phyloP scores from a whole-genome alignment of 2,888 invertebrate species.

The Thereva unica region DNA sequence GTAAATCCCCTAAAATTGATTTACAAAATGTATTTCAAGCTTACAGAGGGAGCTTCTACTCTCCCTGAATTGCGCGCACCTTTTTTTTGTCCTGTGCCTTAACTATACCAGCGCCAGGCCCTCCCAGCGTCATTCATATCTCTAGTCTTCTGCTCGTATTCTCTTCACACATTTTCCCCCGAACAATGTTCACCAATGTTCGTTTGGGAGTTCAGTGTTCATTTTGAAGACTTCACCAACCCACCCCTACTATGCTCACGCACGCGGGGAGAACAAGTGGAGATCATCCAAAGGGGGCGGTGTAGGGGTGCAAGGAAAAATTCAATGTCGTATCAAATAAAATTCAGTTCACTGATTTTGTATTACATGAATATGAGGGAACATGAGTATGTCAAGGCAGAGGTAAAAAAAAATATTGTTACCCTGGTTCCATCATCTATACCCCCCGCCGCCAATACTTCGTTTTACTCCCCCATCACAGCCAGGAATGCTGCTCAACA shows the following conservation, averaged over 20 bases:
- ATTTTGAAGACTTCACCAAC: constrained; percentile 19
- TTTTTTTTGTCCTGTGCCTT: constrained; percentile 7
- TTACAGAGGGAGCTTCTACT: constrained; percentile 4
- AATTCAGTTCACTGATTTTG: constrained; percentile 37
- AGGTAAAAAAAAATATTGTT: constrained; percentile 13
- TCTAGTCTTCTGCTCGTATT: neutral
- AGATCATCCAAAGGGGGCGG: too few species aligned
- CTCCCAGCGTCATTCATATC: neutral
- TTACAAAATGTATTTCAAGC: constrained; percentile 35
- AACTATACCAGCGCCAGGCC: neutral
- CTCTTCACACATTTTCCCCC: constrained; percentile 12
- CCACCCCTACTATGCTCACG: too few species aligned
- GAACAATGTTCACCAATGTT: neutral
- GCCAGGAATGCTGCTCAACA: constrained; percentile 1
- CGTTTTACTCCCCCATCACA: neutral
- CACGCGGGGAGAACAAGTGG: too few species aligned
- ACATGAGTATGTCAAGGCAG: constrained; percentile 22
- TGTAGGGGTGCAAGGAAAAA: constrained; percentile 1
- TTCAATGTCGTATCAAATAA: constrained; percentile 36
- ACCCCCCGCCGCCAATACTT: neutral
- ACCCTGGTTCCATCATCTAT: too few species aligned
- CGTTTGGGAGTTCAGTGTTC: constrained; percentile 10
- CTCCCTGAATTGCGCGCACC: constrained; percentile 12
- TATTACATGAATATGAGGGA: constrained; percentile 32
- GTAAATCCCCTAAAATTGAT: constrained; percentile 37